Evolutionary conservation across 2,797 vertebrate species (phyloP), one percentile per base, ranked within the genome.

Genomic region (Enteromius viviparus): DNA sequence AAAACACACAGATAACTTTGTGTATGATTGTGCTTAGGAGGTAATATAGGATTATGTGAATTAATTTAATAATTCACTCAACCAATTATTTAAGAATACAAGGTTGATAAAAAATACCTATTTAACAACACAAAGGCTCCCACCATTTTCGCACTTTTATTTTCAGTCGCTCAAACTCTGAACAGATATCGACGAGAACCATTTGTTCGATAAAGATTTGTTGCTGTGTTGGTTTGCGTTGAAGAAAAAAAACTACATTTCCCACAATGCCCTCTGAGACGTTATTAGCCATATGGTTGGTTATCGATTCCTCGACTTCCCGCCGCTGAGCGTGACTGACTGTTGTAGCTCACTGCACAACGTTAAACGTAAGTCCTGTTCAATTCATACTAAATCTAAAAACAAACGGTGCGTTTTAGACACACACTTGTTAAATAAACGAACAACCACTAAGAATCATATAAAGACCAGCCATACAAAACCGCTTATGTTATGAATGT

Each of bases 281-380:
- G 55, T 37, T 34, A 51, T 74, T 66, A 47, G 68, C 26, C 78
- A 71, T 72, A 37, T 86, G 85, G 40, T 86, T 81, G 82, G 45
- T 47, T 34, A 29, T 76, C 26, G 5, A 5, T 76, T 60, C 69
- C n/a, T 45, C 53, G 53, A 76, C 64, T 80, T 82, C 76, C 82
- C 78, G 66, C 85, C 81, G 78, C 55, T 86, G 40, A 68, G 45
- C 14, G 60, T 68, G 78, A 80, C 69, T 68, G 49, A 29, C 26
- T 49, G n/a, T 40, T 70, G 11, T 26, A 71, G 58, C 65, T 64
- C 40, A 77, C 80, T 47, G 66, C 71, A 77, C 70, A 19, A 29
- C 82, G 10, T 69, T 80, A 12, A 86, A 86, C 15, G 87, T 88
- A 88, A 88, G 85, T 88, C 62, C 3, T 47, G 6, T 23, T 77